A percentile compares a stretch with the other conserved stretches of the same genome.
Conservation (phyloP, 2,797 vertebrate species). For the Spinus olivaceus region DNA sequence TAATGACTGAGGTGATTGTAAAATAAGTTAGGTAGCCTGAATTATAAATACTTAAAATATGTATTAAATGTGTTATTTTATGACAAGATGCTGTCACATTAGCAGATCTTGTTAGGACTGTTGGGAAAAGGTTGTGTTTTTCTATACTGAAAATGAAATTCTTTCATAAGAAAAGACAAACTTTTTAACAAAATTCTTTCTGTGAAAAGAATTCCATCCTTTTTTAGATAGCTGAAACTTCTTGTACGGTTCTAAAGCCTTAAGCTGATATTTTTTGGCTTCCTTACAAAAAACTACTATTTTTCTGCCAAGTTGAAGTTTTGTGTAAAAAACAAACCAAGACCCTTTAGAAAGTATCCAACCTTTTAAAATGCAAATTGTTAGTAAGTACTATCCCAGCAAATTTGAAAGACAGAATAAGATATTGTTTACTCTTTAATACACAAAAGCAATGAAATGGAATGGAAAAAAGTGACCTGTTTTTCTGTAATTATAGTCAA, state of each 20-base stretch:
- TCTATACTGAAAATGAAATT: background rate
- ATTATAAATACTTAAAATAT: background rate
- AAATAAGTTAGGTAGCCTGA: background rate
- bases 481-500: background rate
- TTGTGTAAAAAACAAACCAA: background rate
- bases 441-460: background rate
- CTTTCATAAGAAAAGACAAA: background rate
- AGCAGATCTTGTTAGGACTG: background rate
- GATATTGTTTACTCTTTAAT: background rate
- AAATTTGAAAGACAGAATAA: background rate
- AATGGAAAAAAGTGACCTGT: background rate
- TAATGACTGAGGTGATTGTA: background rate
- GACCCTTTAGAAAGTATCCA: background rate
- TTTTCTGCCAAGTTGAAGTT: background rate
- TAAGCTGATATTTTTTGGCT: background rate
- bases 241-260: background rate
- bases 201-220: background rate
- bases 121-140: background rate
- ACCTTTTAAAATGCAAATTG: background rate
- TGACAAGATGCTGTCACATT: background rate
- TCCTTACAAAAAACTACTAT: background rate
- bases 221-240: background rate
- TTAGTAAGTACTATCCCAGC: background rate
- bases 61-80: background rate
- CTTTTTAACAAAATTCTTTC: background rate